These are phyloP conservation scores for Molanna angustata DNA, from an alignment of 2,888 invertebrate species.

Conservation along the genomic window DNA sequence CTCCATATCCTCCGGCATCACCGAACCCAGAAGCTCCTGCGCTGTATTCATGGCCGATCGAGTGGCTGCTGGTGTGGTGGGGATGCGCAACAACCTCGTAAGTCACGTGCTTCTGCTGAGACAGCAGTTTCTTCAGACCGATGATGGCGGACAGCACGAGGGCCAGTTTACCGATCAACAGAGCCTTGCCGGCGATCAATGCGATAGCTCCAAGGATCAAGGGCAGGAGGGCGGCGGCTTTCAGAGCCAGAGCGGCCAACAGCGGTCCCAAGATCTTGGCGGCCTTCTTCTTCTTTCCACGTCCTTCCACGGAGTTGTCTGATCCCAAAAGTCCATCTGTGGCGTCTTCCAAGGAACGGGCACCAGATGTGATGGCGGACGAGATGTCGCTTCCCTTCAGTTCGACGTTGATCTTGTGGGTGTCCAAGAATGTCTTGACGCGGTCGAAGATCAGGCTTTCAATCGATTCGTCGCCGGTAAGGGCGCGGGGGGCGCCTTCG, in stretches of 20 bases:
- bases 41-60: slow-evolving; percentile 63
- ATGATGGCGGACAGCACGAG: slow-evolving; percentile 80
- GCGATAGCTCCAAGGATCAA: slow-evolving; percentile 79
- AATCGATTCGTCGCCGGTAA: slow-evolving; percentile 62
- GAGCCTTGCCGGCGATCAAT: slow-evolving; percentile 80
- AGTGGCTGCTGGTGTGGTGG: slow-evolving; percentile 69
- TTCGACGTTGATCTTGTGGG: slow-evolving; percentile 80
- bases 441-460: slow-evolving; percentile 65
- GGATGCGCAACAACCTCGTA: slow-evolving; percentile 86
- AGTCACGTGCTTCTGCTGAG: slow-evolving; percentile 81
- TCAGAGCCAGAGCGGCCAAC: slow-evolving; percentile 71
- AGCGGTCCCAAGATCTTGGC: slow-evolving; percentile 75
- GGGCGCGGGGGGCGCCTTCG: slow-evolving; percentile 74
- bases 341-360: slow-evolving; percentile 74
- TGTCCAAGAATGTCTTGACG: slow-evolving; percentile 71
- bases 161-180: slow-evolving; percentile 81
- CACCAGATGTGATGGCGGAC: slow-evolving; percentile 74
- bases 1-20: slow-evolving; percentile 54
- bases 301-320: slow-evolving; percentile 61
- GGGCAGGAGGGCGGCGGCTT: slow-evolving; percentile 76
- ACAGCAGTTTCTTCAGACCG: slow-evolving; percentile 77
- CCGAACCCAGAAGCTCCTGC: slow-evolving; percentile 54
- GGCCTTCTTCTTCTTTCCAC: slow-evolving; percentile 78
- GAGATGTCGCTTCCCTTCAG: slow-evolving; percentile 82
- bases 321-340: slow-evolving; percentile 63